These are phyloP conservation scores for Brachymystax lenok DNA, from an alignment of 2,797 vertebrate genomes.

Conservation along the genomic window DNA sequence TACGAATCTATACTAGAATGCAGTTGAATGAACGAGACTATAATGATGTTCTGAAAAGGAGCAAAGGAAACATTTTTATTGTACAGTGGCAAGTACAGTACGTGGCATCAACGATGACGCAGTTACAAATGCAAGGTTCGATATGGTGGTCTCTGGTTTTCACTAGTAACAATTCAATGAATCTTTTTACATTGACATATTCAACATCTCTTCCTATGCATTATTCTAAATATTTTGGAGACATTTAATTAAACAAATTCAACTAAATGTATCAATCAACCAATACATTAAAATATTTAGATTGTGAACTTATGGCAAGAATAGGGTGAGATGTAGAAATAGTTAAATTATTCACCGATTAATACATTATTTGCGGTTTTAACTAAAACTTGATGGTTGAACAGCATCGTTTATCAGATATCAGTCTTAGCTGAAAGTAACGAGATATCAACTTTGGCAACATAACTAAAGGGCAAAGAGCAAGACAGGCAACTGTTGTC, in stretches of 20 bases:
- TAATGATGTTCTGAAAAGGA: background rate
- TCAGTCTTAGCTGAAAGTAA: background rate
- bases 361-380: background rate
- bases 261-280: background rate
- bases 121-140: conserved; percentile 1
- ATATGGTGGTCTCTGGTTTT: conserved; percentile 1
- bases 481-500: background rate
- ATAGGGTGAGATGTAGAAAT: background rate
- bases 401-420: background rate
- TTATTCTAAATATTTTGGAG: background rate
- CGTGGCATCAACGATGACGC: conserved; percentile 23
- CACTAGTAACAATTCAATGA: background rate
- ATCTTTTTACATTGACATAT: background rate
- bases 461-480: background rate
- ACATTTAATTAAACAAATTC: background rate
- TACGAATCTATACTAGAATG: background rate
- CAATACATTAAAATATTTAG: background rate
- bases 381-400: background rate
- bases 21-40: background rate
- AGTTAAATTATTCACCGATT: background rate
- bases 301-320: background rate
- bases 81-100: conserved; percentile 15
- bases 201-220: background rate
- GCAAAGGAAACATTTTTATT: background rate
- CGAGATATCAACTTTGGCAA: background rate